Evolutionary conservation across 2,888 invertebrate species (phyloP).

Genomic region (Tenodera sinensis): DNA sequence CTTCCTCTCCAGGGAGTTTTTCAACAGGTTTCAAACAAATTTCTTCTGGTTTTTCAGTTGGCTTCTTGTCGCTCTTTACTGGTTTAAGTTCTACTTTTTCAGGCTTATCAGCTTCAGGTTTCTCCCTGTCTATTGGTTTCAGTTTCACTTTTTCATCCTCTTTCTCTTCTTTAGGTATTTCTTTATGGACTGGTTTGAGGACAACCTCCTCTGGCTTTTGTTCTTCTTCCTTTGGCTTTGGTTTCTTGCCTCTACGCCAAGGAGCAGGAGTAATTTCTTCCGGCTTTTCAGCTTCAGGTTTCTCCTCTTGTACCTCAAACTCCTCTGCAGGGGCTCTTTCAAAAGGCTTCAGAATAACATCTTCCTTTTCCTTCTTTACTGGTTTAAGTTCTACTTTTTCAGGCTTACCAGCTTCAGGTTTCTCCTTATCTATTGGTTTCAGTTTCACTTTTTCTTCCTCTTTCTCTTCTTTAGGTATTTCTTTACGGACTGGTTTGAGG

Average conservation of each 20-base stretch:
- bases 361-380: constrained; percentile 27
- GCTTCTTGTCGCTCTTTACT: constrained; percentile 15
- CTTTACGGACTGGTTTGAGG: constrained; percentile 34
- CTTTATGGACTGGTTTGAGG: constrained; percentile 24
- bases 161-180: constrained; percentile 36
- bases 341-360: constrained; percentile 33
- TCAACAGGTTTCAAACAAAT: constrained; percentile 31
- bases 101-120: constrained; percentile 17
- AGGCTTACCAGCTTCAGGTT: background rate
- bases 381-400: constrained; percentile 23
- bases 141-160: constrained; percentile 33
- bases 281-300: constrained; percentile 15
- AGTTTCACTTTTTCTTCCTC: constrained; percentile 37
- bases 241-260: constrained; percentile 16
- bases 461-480: constrained; percentile 21
- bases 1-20: constrained; percentile 10
- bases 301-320: constrained; percentile 35
- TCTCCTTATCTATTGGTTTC: constrained; percentile 35
- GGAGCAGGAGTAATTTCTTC: constrained; percentile 22
- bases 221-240: constrained; percentile 14
- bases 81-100: constrained; percentile 22
- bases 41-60: constrained; percentile 35
- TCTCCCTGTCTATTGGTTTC: constrained; percentile 26
- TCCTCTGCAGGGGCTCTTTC: constrained; percentile 19
- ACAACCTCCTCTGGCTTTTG: constrained; percentile 14